Evolutionary conservation across 2,888 invertebrate species (phyloP), one percentile per base, ranked within the genome.

Genomic region (Drosophila tanythrix): DNA sequence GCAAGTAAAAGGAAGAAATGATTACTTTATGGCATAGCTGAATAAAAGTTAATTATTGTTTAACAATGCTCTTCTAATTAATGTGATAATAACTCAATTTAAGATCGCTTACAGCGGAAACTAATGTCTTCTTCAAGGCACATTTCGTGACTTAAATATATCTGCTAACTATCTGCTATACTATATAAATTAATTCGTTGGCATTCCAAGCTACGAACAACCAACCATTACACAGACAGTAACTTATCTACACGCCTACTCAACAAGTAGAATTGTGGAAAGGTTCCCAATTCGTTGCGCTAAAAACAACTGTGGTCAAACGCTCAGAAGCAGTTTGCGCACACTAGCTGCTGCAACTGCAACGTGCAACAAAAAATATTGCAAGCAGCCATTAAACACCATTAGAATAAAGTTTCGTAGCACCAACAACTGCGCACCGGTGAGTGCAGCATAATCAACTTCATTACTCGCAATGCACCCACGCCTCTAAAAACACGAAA

Each of bases 391-490:
- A 74, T 79, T 88, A 85, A 86, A 75, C 72, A 58, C 78, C 79
- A 88, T 88, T 90, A 83, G 73, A 76, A 71, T 63, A 70, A 46
- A 65, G 65, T 70, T 74, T 67, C 38, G 21, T 38, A 51, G 15
- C 43, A 38, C 46, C n/a, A 40, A 40, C 46, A 25, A 13, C 43
- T 5, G 8, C 10, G 13, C 35, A n/a, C 25, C 27, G 7, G n/a
- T 40, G 48, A 48, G 27, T 40, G 46, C 50, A 40, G 27, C 55
- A 43, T 13, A 70, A 62, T 83, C 73, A 87, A 79, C 76, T 82
- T 76, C 82, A 83, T 81, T 84, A 86, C 76, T 64, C 68, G 59
- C 61, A 74, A 70, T 57, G 70, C 79, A 71, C 89, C 89, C 89
- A 85, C 89, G 84, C 76, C 70, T 64, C 11, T 3, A 40, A 35